A percentile compares a stretch with the other conserved stretches of the same genome.
Conservation (phyloP, 2,797 vertebrate species). For the Hapalemur alaotrensis region DNA sequence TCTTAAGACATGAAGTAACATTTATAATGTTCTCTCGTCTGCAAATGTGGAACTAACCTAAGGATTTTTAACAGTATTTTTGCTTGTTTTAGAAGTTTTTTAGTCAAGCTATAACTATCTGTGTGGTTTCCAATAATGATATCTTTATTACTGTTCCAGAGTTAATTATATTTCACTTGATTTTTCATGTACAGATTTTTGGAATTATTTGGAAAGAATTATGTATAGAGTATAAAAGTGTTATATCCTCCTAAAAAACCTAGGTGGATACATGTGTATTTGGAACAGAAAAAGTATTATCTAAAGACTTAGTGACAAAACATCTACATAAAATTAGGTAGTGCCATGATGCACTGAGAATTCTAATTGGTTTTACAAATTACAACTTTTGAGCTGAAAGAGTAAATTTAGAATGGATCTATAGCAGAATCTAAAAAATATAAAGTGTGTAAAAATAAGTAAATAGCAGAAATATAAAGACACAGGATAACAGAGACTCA, state of each 20-base stretch:
- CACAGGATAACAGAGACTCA: not conserved
- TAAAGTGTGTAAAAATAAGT: not conserved
- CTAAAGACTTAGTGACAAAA: no score
- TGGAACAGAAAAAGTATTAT: not conserved
- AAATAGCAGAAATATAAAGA: not conserved
- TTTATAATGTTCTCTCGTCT: not conserved
- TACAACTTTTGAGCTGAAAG: not conserved
- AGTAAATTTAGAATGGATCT: not conserved
- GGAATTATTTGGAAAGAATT: not conserved
- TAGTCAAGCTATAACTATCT: not conserved
- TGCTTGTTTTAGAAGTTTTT: not conserved
- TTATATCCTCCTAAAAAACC: not conserved
- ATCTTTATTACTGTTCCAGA: not conserved
- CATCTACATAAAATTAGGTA: not conserved
- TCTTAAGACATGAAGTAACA: conserved; percentile 43
- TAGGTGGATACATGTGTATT: not conserved
- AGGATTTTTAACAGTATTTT: not conserved
- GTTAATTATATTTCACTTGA: not conserved
- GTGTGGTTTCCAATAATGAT: not conserved
- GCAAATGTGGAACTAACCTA: not conserved
- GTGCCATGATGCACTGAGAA: no score
- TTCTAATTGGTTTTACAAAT: not conserved
- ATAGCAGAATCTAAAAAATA: not conserved
- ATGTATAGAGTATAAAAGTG: not conserved
- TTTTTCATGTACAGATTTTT: not conserved